Base-by-base conservation (phyloP, 2,113 vertebrate genomes). In the Paramormyrops kingsleyae region DNA sequence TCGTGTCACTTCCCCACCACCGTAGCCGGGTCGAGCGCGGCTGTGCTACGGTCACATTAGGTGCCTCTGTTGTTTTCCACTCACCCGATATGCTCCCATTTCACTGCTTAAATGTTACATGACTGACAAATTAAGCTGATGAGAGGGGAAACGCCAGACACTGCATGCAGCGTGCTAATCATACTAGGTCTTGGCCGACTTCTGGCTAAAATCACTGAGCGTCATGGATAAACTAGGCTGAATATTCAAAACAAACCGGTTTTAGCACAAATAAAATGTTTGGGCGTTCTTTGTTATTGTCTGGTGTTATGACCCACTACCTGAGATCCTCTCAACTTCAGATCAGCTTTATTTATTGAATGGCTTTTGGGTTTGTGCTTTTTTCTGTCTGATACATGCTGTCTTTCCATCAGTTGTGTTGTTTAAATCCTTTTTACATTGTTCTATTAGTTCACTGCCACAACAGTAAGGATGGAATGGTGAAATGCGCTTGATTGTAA, bases 361-460 rank as follows among this genome's bases (percentile, higher is more conserved):
- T 19, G 74, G 35, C 74, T 42, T 42, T 35, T 35, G 74, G 35
- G 74, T 42, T 39, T 12, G n/a, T 5, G n/a, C 62, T 9, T 27
- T 66, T 66, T 13, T 31, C 27, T 31, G n/a, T 70, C 62, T 27
- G 24, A 27, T 70, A 4, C 27, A 42, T 19, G 5, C 35, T n/a
- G 15, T 7, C 15, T 35, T 24, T 39, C 35, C 74, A 19, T 6
- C 17, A 19, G 35, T 80, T 42, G 10, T 77, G 31, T 74, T 15
- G 10, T 42, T 42, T 39, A 7, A 77, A 77, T 13, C 47, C 66
- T 8, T 89, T 66, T 56, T 86, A 44, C 66, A 88, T 77, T 85
- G n/a, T 86, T 62, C 47, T 52, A 27, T 89, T 91, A 46, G 89
- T 91, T 92, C 17, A 50, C 42, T 92, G 87, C 53, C 89, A 86